Base-by-base conservation (phyloP, 1,140 invertebrate genomes). In the Druon quercuslanigerum region DNA sequence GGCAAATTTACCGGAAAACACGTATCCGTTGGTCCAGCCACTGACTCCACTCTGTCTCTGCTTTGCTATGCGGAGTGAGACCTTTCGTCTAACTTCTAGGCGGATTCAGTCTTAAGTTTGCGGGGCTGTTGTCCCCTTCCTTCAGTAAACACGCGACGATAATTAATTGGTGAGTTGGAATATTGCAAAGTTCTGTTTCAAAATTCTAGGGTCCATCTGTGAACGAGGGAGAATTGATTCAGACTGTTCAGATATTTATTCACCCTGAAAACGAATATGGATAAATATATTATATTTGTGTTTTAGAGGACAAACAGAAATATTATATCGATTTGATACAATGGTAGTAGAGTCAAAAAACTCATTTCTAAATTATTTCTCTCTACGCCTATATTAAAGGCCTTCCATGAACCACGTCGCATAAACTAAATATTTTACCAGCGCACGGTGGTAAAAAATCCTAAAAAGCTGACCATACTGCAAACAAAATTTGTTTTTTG, bases 1-100 rank as follows among this genome's bases (percentile, higher is more conserved):
- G 73, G 56, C 71, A 75, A 82, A 84, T 85, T 82, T 76, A 73
- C 40, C 50, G 72, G 20, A 82, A 83, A 79, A 73, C 57, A 70
- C 40, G 71, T 17, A 51, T 75, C 51, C 52, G 50, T 70, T 46
- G 40, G 40, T 75, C 20, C 40, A 19, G 57, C 13, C 46, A 50
- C n/a, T 70, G 33, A 25, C 19, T 20, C 33, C 19, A 52, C 33
- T 20, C 12, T 52, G 50, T 17, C 20, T 20, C 17, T n/a, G n/a
- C 20, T 17, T 20, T 19, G n/a, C 54, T 56, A 4, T 56, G 7
- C 13, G 13, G 54, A 56, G 54, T 56, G 19, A 56, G 54, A 56
- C n/a, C 19, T 56, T 56, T n/a, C 7, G 54, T 56, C 54, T 20
- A 20, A 56, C 19, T 3, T 56, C 54, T 19, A 20, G n/a, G 54